Percentiles rank a stretch among this genome's conserved stretches.
These are phyloP conservation scores for Shinisaurus crocodilurus DNA, from an alignment of 2,113 vertebrate genomes.

Conservation along the genomic window DNA sequence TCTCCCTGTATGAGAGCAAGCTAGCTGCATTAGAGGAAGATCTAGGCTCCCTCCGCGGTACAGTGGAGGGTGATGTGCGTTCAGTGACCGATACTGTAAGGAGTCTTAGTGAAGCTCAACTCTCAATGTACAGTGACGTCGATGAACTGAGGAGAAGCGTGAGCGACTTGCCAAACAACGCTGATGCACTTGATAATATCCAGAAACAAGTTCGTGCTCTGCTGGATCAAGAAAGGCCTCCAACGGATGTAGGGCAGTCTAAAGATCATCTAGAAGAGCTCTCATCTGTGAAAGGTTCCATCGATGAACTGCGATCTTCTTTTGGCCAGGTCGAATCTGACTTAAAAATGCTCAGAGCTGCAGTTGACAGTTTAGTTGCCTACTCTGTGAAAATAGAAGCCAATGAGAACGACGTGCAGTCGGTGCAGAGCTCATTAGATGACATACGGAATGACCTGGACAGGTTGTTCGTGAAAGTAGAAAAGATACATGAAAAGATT, in stretches of 20 bases:
- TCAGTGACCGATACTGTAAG: slow-evolving; percentile 61
- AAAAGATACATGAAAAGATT: slow-evolving; percentile 75
- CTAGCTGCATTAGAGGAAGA: slow-evolving; percentile 72
- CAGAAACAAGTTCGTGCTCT: slow-evolving; percentile 71
- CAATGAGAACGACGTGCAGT: slow-evolving; percentile 82
- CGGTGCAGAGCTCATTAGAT: slow-evolving; percentile 81
- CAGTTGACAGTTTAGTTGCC: slow-evolving; percentile 80
- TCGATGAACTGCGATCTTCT: slow-evolving; percentile 77
- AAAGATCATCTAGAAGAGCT: slow-evolving; percentile 75
- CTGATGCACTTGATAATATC: slow-evolving; percentile 66
- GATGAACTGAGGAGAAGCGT: slow-evolving; percentile 75
- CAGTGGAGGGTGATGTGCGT: slow-evolving; percentile 49
- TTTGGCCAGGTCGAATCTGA: slow-evolving; percentile 80
- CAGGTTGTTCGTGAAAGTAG: slow-evolving; percentile 75
- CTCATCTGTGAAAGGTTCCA: slow-evolving; percentile 65
- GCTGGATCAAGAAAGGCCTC: slow-evolving; percentile 71
- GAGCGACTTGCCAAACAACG: slow-evolving; percentile 75
- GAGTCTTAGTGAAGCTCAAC: slow-evolving; percentile 76
- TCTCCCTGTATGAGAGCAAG: slow-evolving; percentile 75
- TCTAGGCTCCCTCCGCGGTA: slow-evolving; percentile 41
- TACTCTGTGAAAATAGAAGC: slow-evolving; percentile 87
- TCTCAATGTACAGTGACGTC: slow-evolving; percentile 62
- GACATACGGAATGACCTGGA: slow-evolving; percentile 81
- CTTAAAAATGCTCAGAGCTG: slow-evolving; percentile 83
- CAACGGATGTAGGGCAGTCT: slow-evolving; percentile 49